Conservation (phyloP, 2,888 invertebrate genomes). For the Eledona agricola region DNA sequence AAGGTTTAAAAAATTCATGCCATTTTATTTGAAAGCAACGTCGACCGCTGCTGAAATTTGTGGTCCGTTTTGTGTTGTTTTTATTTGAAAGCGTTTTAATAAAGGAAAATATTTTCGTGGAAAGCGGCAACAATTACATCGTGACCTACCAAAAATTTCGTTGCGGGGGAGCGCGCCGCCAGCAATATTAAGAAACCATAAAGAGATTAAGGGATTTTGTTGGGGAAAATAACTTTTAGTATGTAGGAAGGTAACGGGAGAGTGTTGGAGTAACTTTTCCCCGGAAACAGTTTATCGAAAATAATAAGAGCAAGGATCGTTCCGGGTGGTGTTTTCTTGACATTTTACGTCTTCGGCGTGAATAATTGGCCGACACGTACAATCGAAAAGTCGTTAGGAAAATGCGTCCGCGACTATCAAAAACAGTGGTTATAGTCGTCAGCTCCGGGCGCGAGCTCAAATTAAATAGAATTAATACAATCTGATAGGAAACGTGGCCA, state of each 20-base stretch:
- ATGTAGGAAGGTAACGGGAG: conserved; percentile 27
- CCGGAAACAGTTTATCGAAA: conserved; percentile 51
- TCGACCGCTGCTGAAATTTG: too few species aligned
- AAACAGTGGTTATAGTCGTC: conserved; percentile 17
- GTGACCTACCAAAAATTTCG: too few species aligned
- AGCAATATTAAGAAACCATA: conserved; percentile 51
- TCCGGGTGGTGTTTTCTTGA: conserved; percentile 4
- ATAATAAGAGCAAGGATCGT: conserved; percentile 42
- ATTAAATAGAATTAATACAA: conserved; percentile 53
- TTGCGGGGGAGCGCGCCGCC: too few species aligned
- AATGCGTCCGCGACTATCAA: conserved; percentile 21
- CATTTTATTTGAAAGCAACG: too few species aligned
- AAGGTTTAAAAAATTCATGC: too few species aligned
- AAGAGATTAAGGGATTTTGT: conserved; percentile 50
- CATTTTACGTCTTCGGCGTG: conserved; percentile 7
- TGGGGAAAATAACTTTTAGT: conserved; percentile 31
- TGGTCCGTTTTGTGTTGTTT: too few species aligned
- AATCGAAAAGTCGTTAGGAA: conserved; percentile 34
- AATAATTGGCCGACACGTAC: conserved; percentile 21
- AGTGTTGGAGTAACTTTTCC: conserved; percentile 20
- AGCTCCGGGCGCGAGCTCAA: conserved; percentile 33
- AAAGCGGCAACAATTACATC: too few species aligned
- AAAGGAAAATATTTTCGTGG: too few species aligned
- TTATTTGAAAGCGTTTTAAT: too few species aligned
- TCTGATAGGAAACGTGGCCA: conserved; percentile 51